A percentile compares a stretch with the other conserved stretches of the same genome.
phyloP scores from a whole-genome alignment of 2,888 invertebrate genomes.

The Hypena proboscidalis region DNA sequence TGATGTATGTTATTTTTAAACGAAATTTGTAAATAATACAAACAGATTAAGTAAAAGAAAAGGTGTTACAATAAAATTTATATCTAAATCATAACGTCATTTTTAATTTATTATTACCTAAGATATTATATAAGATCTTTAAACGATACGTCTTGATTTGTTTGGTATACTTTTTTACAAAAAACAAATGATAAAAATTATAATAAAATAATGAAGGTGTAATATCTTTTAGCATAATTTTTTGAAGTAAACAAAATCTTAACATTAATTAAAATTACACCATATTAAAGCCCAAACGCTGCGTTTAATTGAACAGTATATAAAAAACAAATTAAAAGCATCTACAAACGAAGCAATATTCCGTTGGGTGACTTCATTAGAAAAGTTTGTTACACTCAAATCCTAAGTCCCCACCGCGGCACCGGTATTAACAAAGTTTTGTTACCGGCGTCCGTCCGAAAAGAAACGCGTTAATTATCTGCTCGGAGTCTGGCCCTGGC shows the following conservation, averaged over 20 bases:
- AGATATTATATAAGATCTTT: too few relatives aligned
- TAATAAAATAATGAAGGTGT: too few relatives aligned
- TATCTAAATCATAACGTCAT: too few relatives aligned
- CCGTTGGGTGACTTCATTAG: slow-evolving; percentile 80
- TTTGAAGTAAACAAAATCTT: slow-evolving; percentile 8
- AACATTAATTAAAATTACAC: slow-evolving; percentile 28
- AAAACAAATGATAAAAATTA: too few relatives aligned
- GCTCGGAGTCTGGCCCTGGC: slow-evolving; percentile 55
- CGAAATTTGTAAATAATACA: too few relatives aligned
- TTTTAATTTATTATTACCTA: too few relatives aligned
- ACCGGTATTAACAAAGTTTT: slow-evolving; percentile 84
- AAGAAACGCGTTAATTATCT: slow-evolving; percentile 84
- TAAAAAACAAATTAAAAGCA: slow-evolving; percentile 79
- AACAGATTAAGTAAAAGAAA: too few relatives aligned
- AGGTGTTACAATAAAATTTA: too few relatives aligned
- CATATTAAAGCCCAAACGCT: slow-evolving; percentile 15
- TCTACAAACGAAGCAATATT: slow-evolving; percentile 72
- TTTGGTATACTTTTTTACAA: too few relatives aligned
- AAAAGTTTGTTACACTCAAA: slow-evolving; percentile 82
- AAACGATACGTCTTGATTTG: too few relatives aligned
- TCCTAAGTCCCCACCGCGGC: slow-evolving; percentile 74
- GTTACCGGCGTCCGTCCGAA: slow-evolving; percentile 68
- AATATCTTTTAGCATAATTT: too few relatives aligned
- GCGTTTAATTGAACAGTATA: slow-evolving; percentile 49
- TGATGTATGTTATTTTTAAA: too few relatives aligned